Conservation (phyloP, 2,797 vertebrate species). For the Rhabdomys pumilio region DNA sequence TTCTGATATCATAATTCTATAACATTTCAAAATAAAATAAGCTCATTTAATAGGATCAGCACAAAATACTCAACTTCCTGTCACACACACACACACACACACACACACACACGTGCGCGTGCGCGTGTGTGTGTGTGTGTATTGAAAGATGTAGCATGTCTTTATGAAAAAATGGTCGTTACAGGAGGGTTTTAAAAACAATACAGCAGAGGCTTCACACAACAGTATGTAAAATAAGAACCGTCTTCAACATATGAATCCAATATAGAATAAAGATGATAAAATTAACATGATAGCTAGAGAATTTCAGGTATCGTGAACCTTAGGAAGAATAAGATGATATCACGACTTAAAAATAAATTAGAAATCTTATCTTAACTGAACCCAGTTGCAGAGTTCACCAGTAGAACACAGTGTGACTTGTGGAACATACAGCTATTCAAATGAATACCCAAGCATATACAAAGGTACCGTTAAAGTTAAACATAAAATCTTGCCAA, state of each 20-base stretch:
- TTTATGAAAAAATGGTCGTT: not conserved
- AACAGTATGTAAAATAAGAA: constrained; percentile 21
- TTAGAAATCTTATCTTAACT: constrained; percentile 75
- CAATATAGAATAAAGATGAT: constrained; percentile 73
- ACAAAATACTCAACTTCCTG: not conserved
- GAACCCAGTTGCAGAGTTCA: constrained; percentile 63
- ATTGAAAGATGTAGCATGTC: not conserved
- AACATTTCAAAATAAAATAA: constrained; percentile 52
- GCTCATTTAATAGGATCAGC: not conserved
- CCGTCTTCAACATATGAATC: constrained; percentile 71
- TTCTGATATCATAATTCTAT: constrained; percentile 23
- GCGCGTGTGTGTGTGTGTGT: no score
- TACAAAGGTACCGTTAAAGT: not conserved
- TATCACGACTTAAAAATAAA: constrained; percentile 69
- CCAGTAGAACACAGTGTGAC: constrained; percentile 18
- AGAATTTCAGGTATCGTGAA: constrained; percentile 64
- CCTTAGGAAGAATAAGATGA: constrained; percentile 64
- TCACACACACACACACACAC: no score
- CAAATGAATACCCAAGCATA: constrained; percentile 47
- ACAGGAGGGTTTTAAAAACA: not conserved
- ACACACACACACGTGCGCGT: no score
- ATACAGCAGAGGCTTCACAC: not conserved
- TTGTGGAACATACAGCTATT: not conserved
- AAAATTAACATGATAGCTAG: constrained; percentile 72
- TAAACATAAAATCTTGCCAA: constrained; percentile 72